Evolutionary conservation across 2,888 invertebrate genomes (phyloP), one percentile per base, ranked within the genome.

Genomic region (Anarsia innoxiella): DNA sequence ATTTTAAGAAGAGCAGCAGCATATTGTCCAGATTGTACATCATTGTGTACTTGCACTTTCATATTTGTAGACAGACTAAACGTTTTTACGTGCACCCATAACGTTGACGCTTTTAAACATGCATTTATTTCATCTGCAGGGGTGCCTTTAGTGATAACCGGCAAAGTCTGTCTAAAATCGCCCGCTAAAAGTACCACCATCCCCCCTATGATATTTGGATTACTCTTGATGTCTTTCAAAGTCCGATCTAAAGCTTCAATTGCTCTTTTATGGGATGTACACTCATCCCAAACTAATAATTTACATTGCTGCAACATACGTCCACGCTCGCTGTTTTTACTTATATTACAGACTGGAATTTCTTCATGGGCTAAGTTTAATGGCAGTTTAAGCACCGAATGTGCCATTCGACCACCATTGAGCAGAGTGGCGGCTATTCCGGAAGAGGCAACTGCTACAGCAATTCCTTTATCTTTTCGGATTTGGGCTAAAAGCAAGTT

Each of bases 71-170:
- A 35, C 1, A 53, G 42, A 37, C 32, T 4, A 29, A 48, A 35
- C 25, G 12, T 44, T 38, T 46, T 28, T 26, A 52, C 45, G 1
- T 44, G 40, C 8, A 26, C 25, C 45, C 45, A 49, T 32, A 42
- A 32, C 5, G 3, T 3, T 31, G 51, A 53, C 8, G 44, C 44
- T 36, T 54, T 51, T 15, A 52, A 31, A 47, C 52, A 52, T 39
- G 49, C 47, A 15, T 51, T 52, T 25, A 52, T 47, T 46, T 55
- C 46, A 32, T 55, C 53, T 34, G 49, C 53, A 38, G 45, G 31
- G 32, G 55, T 53, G 36, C 48, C 52, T 41, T 44, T 41, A 34
- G 40, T 37, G 31, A 51, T 46, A 33, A 53, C 49, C 29, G 48
- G 48, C 23, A 46, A 35, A 16, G 44, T 48, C 39, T 50, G 51